Evolutionary conservation across 23 tunicate species (phyloP).

Genomic region (Trididemnum clinides): DNA sequence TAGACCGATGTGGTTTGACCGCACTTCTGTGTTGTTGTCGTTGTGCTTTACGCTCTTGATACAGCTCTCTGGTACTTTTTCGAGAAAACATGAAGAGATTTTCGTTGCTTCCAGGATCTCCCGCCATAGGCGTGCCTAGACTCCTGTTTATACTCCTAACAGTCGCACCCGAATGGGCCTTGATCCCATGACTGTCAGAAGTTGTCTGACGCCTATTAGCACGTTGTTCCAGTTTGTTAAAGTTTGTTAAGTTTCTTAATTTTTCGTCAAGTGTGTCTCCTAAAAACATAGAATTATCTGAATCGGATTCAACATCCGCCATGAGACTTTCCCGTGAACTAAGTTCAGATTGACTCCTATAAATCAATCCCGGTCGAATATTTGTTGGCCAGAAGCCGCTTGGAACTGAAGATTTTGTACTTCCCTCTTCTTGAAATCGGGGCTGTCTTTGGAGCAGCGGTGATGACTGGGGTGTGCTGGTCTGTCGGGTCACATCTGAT

Average conservation of each 20-base stretch:
- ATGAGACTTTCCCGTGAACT: conserved; percentile 31
- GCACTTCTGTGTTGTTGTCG: conserved; percentile 35
- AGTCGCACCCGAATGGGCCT: not conserved
- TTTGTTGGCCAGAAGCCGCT: not conserved
- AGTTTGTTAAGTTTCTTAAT: conserved; percentile 58
- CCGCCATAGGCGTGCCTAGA: conserved; percentile 1
- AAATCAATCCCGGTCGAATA: not conserved
- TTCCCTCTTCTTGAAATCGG: not conserved
- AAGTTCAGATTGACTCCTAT: conserved; percentile 21
- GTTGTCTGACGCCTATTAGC: conserved; percentile 10
- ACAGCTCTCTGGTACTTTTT: conserved; percentile 60
- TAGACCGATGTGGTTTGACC: conserved; percentile 15
- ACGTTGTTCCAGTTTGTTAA: conserved; percentile 50
- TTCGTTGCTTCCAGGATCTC: conserved; percentile 17
- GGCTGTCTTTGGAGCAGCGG: not conserved
- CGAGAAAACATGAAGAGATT: conserved; percentile 6
- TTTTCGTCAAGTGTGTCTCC: conserved; percentile 73
- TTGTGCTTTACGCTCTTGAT: conserved; percentile 51
- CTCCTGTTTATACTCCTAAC: not conserved
- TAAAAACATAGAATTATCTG: conserved; percentile 51
- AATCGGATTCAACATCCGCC: conserved; percentile 51
- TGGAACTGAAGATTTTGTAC: not conserved
- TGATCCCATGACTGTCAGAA: not conserved
- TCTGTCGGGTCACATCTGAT: not conserved
- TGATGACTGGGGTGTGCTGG: conserved; percentile 16